Conservation (phyloP, 2,113 vertebrate genomes). For the Daphoenositta chrysoptera region DNA sequence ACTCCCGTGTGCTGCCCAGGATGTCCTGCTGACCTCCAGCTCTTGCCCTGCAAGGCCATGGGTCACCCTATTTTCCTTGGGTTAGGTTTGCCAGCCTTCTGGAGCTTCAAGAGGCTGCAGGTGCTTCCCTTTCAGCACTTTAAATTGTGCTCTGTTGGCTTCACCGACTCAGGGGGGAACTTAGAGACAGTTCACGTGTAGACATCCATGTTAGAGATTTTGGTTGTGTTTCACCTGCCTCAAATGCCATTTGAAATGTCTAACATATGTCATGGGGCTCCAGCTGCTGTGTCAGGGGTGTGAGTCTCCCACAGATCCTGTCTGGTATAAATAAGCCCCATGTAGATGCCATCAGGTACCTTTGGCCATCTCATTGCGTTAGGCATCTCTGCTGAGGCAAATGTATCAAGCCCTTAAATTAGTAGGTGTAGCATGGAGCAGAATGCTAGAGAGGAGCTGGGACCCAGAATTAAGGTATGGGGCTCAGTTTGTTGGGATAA, state of each 20-base stretch:
- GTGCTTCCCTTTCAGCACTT: not conserved
- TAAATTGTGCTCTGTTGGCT: not conserved
- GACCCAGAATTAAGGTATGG: not conserved
- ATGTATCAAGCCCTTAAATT: not conserved
- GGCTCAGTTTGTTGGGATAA: not conserved
- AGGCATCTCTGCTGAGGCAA: not conserved
- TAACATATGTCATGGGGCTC: not conserved
- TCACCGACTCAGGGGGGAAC: not conserved
- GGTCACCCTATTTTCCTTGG: not conserved
- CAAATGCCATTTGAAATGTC: not conserved
- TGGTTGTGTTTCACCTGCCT: not conserved
- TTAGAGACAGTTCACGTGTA: not conserved
- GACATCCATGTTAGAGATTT: not conserved
- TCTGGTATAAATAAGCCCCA: fast-evolving
- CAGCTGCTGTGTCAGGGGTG: not conserved
- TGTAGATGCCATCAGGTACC: not conserved
- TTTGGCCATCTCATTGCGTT: not conserved
- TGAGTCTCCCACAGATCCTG: not conserved
- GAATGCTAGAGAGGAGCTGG: not conserved
- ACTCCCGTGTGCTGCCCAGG: not conserved
- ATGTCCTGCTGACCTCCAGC: not conserved
- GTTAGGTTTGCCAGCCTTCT: not conserved
- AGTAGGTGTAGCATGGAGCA: fast-evolving
- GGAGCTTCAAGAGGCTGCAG: not conserved
- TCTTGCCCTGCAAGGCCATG: fast-evolving